These are phyloP conservation scores for Brachionus sp. DNA, from an alignment of 1,140 invertebrate genomes.

Conservation along the genomic window DNA sequence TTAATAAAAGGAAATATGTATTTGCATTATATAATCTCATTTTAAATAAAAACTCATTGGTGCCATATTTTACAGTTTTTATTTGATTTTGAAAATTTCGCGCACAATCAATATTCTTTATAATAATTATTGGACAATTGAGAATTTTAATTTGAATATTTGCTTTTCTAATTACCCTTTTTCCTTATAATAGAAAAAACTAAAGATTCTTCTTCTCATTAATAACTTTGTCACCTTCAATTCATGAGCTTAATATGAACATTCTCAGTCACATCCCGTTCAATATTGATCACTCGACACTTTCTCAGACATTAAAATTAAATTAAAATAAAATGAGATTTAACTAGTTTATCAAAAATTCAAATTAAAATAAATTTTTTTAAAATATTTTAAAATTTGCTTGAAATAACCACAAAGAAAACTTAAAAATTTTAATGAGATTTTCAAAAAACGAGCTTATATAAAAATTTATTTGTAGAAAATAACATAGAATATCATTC, in stretches of 20 bases:
- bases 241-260: neutral
- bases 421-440: too few relatives aligned
- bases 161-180: slow-evolving; percentile 3
- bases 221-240: neutral
- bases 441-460: too few relatives aligned
- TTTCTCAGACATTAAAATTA: neutral
- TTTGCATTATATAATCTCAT: slow-evolving; percentile 12
- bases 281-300: slow-evolving; percentile 13
- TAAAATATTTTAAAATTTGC: too few relatives aligned
- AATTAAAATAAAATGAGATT: neutral
- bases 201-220: neutral
- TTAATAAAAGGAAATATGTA: neutral
- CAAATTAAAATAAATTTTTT: neutral
- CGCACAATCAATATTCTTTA: neutral
- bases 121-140: neutral
- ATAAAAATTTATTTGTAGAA: too few relatives aligned
- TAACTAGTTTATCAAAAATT: too few relatives aligned
- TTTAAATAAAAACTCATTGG: neutral
- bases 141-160: slow-evolving; percentile 18
- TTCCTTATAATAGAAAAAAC: neutral
- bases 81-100: neutral
- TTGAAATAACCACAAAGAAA: too few relatives aligned
- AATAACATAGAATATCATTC: too few relatives aligned
- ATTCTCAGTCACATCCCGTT: slow-evolving; percentile 5
- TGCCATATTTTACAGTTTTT: slow-evolving; percentile 28